Evolutionary conservation across 1,140 invertebrate genomes (phyloP), one percentile per base, ranked within the genome.

Genomic region (Aphelinus certus): DNA sequence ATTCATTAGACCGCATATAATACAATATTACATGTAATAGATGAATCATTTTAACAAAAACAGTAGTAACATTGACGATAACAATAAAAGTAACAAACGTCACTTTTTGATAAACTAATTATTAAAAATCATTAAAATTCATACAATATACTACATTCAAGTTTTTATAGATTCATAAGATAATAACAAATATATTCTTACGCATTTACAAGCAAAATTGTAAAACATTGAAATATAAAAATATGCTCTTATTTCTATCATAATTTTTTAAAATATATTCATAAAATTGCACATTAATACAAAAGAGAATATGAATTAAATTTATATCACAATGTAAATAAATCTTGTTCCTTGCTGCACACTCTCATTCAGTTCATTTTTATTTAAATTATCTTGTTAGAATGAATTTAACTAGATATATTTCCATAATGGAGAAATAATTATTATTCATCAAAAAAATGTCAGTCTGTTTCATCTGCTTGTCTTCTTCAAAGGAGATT

Each of bases 241-340:
- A 71, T 63, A 63, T 64, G 43, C 10, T 68, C 6, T 53, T 71
- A 63, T 55, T 62, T 55, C 26, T 56, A 56, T 56, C 45, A 56
- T 42, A 68, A 68, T 63, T 57, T 57, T 65, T 55, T 47, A 65
- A 72, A 10, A 61, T 65, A 58, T 72, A 57, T 42, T 65, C 51
- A 72, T 55, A 65, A 65, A 72, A 72, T 47, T 72, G 51, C 51
- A 72, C 69, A 46, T 70, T 61, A 61, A n/a, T 65, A 9, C 51
- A 61, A 70, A 58, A 71, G 58, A 72, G 62, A 65, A 26, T 26
- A 26, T 26, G 26, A 72, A 65, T 71, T 56, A 46, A 57, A 57
- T 26, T 72, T 56, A 65, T 72, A 72, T 72, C 71, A 72, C 62
- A 72, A 64, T 72, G 65, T 46, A 61, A 26, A 53, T 65, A 63